These are phyloP conservation scores for Nomada flava DNA, from an alignment of 2,888 invertebrate genomes.

Conservation along the genomic window DNA sequence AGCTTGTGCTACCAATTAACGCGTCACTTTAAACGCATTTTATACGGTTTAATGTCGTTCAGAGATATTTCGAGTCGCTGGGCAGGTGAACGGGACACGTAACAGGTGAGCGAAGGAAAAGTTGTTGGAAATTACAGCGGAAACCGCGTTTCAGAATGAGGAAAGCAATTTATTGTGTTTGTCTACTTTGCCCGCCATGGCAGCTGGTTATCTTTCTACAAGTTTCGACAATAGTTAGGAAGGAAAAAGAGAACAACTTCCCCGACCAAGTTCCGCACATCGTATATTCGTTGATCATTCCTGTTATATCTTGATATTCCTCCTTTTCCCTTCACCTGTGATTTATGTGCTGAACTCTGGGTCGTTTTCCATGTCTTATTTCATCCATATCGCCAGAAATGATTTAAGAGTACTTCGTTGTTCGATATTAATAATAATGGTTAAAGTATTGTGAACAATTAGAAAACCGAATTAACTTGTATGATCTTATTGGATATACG, in stretches of 20 bases:
- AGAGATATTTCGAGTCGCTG: neutral
- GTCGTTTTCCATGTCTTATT: neutral
- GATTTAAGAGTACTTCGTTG: neutral
- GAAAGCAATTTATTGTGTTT: constrained; percentile 58
- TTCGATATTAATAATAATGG: too few relatives aligned
- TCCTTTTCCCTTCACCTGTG: constrained; percentile 4
- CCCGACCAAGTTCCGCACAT: constrained; percentile 4
- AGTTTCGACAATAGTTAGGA: constrained; percentile 48
- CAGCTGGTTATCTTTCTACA: constrained; percentile 49
- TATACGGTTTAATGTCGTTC: neutral
- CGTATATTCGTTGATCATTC: constrained; percentile 15
- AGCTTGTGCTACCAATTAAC: constrained; percentile 21
- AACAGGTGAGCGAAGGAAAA: constrained; percentile 37
- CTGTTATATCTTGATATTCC: constrained; percentile 26
- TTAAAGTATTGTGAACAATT: too few relatives aligned
- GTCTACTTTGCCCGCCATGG: constrained; percentile 33
- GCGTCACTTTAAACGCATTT: neutral
- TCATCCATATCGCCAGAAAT: neutral
- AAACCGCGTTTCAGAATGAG: constrained; percentile 37
- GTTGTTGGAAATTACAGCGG: constrained; percentile 44
- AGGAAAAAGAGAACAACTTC: constrained; percentile 5
- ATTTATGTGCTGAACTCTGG: constrained; percentile 23
- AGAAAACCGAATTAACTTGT: too few relatives aligned
- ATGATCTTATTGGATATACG: too few relatives aligned
- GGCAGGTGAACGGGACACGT: constrained; percentile 9